These are phyloP conservation scores for Formica aserva DNA, from an alignment of 2,888 invertebrate genomes.

Conservation along the genomic window DNA sequence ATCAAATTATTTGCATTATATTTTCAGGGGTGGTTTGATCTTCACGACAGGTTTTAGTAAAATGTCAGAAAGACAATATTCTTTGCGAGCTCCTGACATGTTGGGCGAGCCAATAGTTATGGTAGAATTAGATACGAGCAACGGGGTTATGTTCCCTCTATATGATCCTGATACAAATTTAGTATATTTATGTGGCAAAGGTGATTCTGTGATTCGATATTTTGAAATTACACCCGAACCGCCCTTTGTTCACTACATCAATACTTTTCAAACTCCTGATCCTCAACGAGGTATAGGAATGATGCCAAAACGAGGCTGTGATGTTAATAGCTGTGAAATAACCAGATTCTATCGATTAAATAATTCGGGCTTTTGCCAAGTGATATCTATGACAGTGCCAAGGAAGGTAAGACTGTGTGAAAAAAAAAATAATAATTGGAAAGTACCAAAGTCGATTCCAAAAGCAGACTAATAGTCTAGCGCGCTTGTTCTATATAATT, in stretches of 20 bases:
- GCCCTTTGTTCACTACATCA: conserved; percentile 98
- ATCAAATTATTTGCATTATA: conserved; percentile 61
- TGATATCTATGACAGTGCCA: conserved; percentile 99
- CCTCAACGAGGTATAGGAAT: conserved; percentile 98
- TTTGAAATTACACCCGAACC: conserved; percentile 97
- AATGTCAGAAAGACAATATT: conserved; percentile 99
- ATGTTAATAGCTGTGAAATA: conserved; percentile 97
- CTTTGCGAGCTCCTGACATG: conserved; percentile 96
- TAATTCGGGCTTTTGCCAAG: conserved; percentile 97
- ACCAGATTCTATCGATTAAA: conserved; percentile 98
- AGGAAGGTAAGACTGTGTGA: conserved; percentile 90
- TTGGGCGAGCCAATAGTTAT: conserved; percentile 95
- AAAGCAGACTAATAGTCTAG: not conserved
- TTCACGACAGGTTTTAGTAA: conserved; percentile 93
- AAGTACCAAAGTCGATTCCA: not conserved
- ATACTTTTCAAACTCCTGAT: conserved; percentile 98
- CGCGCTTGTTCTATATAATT: conserved; percentile 13
- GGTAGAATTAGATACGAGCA: conserved; percentile 97
- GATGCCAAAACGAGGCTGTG: conserved; percentile 99
- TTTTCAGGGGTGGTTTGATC: conserved; percentile 84
- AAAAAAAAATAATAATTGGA: conserved; percentile 19
- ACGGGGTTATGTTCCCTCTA: conserved; percentile 98
- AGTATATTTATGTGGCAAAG: conserved; percentile 98
- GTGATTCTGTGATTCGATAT: conserved; percentile 98
- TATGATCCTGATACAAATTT: conserved; percentile 98